A percentile compares a stretch with the other conserved stretches of the same genome.
Evolutionary conservation across 2,797 vertebrate genomes (phyloP).

Genomic region (Natrix natrix): DNA sequence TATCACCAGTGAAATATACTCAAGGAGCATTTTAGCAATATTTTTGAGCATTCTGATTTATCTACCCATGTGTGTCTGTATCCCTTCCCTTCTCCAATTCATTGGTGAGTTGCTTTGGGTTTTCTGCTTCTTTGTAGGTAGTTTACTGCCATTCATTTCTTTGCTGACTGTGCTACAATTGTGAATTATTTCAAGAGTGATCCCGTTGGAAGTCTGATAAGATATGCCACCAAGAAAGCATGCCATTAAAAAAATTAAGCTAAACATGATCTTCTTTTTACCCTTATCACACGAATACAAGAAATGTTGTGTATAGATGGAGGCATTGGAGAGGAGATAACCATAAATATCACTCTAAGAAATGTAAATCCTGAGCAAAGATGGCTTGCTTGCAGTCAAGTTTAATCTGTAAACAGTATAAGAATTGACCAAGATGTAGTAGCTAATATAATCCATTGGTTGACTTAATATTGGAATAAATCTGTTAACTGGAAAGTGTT

Average conservation of each 20-base stretch:
- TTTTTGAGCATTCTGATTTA: slow-evolving; percentile 16
- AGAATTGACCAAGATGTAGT: slow-evolving; percentile 25
- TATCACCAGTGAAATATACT: slow-evolving; percentile 15
- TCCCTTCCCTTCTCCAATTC: not conserved
- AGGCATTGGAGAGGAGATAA: slow-evolving; percentile 36
- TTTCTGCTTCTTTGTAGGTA: not conserved
- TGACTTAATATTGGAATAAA: not conserved
- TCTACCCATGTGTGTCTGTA: not conserved
- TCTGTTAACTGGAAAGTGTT: not conserved
- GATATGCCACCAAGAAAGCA: slow-evolving; percentile 47
- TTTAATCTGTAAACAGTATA: slow-evolving; percentile 48
- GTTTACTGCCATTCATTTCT: slow-evolving; percentile 19
- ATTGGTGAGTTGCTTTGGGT: slow-evolving; percentile 27
- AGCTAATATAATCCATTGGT: slow-evolving; percentile 31
- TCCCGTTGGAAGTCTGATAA: slow-evolving; percentile 50
- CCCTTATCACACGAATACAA: slow-evolving; percentile 54
- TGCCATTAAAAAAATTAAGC: slow-evolving; percentile 55
- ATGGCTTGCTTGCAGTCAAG: slow-evolving; percentile 46
- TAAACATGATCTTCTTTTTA: slow-evolving; percentile 55
- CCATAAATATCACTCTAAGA: slow-evolving; percentile 46
- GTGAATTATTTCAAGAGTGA: slow-evolving; percentile 43
- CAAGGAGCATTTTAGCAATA: not conserved
- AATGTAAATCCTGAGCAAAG: slow-evolving; percentile 26
- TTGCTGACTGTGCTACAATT: not conserved
- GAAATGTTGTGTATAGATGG: slow-evolving; percentile 49